Evolutionary conservation across 1,140 invertebrate genomes (phyloP).

Genomic region (Frieseomelitta varia): DNA sequence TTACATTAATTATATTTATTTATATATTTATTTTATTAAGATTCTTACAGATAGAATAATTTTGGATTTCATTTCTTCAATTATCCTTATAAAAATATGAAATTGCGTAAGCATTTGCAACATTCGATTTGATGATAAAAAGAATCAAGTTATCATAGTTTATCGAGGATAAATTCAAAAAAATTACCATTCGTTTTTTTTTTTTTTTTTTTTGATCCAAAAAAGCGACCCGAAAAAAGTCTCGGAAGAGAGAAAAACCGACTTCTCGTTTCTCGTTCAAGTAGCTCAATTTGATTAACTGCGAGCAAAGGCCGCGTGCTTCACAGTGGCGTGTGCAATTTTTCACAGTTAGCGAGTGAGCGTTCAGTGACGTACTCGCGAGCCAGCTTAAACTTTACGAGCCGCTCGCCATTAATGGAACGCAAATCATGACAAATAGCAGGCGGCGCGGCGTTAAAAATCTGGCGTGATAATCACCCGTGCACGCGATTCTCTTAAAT

Average conservation of each 20-base stretch:
- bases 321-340: background rate
- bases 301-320: background rate
- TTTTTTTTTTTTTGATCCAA: too few relatives aligned
- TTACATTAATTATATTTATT: too few relatives aligned
- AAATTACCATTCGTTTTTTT: background rate
- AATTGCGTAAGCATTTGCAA: too few relatives aligned
- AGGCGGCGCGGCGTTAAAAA: background rate
- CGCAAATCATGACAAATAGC: background rate
- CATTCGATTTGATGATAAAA: too few relatives aligned
- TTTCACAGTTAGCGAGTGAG: background rate
- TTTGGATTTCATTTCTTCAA: too few relatives aligned
- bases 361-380: background rate
- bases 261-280: background rate
- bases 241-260: background rate
- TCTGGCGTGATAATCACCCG: background rate
- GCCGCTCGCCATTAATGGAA: background rate
- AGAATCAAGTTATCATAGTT: too few relatives aligned
- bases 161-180: background rate
- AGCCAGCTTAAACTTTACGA: background rate
- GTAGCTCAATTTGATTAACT: background rate
- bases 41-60: too few relatives aligned
- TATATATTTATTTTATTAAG: too few relatives aligned
- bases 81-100: too few relatives aligned
- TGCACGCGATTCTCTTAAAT: constrained; percentile 22
- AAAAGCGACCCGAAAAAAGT: background rate